These are phyloP conservation scores for Parelbella ahira DNA, from an alignment of 2,888 invertebrate species.

Conservation along the genomic window DNA sequence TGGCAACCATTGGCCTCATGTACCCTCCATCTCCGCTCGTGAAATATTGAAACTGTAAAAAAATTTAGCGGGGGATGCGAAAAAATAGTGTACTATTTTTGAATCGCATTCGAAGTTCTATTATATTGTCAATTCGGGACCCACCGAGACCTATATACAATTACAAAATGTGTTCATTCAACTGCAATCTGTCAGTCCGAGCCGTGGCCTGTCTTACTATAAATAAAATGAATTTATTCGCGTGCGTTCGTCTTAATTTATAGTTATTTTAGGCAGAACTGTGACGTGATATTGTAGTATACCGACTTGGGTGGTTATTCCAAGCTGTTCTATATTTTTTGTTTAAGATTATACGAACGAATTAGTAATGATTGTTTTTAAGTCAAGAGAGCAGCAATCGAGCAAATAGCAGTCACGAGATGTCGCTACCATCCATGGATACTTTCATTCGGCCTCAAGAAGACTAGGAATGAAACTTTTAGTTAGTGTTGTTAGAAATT, in stretches of 20 bases:
- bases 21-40: conserved; percentile 1
- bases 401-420: no score
- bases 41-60: no score
- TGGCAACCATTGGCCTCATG: no score
- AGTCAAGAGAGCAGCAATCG: no score
- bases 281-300: conserved; percentile 43
- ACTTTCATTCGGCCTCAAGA: no score
- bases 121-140: conserved; percentile 72
- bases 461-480: no score
- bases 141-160: conserved; percentile 58
- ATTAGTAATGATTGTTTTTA: no score
- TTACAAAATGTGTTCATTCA: conserved; percentile 75
- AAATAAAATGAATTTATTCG: conserved; percentile 69
- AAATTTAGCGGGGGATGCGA: no score
- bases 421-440: no score
- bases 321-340: conserved; percentile 13
- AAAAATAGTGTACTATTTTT: no score
- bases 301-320: conserved; percentile 32
- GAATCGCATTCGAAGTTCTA: conserved; percentile 41
- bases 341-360: no score
- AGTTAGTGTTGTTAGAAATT: no score
- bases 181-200: conserved; percentile 64
- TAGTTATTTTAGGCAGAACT: conserved; percentile 65
- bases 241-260: conserved; percentile 60
- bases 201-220: conserved; percentile 44